Evolutionary conservation across 2,113 vertebrate genomes (phyloP).

Genomic region (Cyanoderma ruficeps): DNA sequence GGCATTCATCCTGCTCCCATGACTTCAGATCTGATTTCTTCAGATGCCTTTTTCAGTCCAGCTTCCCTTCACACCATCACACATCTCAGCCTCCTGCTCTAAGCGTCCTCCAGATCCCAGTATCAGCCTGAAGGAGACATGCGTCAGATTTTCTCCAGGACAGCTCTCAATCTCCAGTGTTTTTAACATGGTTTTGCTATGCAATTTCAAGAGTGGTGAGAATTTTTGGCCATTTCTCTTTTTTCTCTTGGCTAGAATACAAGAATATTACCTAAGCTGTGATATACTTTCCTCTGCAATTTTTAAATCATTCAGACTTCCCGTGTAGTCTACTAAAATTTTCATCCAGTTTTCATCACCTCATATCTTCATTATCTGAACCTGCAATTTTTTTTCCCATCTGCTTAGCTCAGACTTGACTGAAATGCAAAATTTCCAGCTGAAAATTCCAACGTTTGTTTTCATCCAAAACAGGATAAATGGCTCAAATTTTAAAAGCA

Average conservation of each 20-base stretch:
- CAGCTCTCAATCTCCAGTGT: neutral
- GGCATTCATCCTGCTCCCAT: constrained; percentile 47
- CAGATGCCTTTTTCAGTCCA: constrained; percentile 30
- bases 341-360: constrained; percentile 26
- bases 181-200: neutral
- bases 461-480: neutral
- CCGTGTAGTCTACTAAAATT: neutral
- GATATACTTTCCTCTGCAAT: neutral
- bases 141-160: neutral
- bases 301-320: constrained; percentile 20
- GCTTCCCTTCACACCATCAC: constrained; percentile 29
- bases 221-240: neutral
- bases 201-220: neutral
- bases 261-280: constrained; percentile 5
- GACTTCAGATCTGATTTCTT: constrained; percentile 57
- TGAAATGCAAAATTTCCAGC: neutral
- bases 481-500: neutral
- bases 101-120: neutral
- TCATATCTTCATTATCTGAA: neutral
- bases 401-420: neutral
- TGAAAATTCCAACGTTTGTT: neutral
- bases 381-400: neutral
- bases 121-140: neutral
- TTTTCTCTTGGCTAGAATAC: constrained; percentile 15
- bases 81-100: neutral